These are phyloP conservation scores for Rhagophthalmus giganteus DNA, from an alignment of 2,888 invertebrate species.

Conservation along the genomic window DNA sequence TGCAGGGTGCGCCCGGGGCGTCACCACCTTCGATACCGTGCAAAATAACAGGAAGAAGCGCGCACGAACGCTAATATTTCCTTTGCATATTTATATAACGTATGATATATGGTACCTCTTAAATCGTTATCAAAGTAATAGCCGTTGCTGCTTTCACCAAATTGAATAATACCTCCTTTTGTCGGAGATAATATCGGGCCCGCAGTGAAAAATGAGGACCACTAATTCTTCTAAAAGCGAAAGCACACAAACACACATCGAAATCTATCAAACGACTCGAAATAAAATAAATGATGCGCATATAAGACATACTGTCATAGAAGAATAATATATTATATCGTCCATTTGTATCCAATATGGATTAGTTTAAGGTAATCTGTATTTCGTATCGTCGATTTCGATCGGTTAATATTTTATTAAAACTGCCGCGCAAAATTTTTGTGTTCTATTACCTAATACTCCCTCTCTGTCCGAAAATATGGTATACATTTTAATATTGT, in stretches of 20 bases:
- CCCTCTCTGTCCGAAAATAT: too few species aligned
- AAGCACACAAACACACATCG: slow-evolving; percentile 14
- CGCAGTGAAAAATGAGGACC: slow-evolving; percentile 15
- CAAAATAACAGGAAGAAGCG: slow-evolving; percentile 29
- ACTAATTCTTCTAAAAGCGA: slow-evolving; percentile 22
- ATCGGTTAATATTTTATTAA: neutral
- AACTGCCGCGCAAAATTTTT: too few species aligned
- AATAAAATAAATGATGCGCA: neutral
- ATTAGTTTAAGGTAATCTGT: too few species aligned
- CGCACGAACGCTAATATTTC: slow-evolving; percentile 31
- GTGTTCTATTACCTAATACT: too few species aligned
- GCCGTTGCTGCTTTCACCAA: slow-evolving; percentile 24
- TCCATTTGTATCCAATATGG: too few species aligned
- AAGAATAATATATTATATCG: neutral
- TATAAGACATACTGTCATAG: neutral
- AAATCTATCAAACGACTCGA: neutral
- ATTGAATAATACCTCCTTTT: slow-evolving; percentile 28
- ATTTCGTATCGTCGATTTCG: too few species aligned
- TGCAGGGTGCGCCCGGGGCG: slow-evolving; percentile 30
- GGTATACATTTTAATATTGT: too few species aligned
- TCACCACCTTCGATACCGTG: slow-evolving; percentile 29
- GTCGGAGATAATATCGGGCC: slow-evolving; percentile 20
- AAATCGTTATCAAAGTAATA: slow-evolving; percentile 28
- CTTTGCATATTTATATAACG: slow-evolving; percentile 30
- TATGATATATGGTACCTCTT: slow-evolving; percentile 27